phyloP scores from a whole-genome alignment of 1,140 invertebrate species.

The Brachionus plicatilis region DNA sequence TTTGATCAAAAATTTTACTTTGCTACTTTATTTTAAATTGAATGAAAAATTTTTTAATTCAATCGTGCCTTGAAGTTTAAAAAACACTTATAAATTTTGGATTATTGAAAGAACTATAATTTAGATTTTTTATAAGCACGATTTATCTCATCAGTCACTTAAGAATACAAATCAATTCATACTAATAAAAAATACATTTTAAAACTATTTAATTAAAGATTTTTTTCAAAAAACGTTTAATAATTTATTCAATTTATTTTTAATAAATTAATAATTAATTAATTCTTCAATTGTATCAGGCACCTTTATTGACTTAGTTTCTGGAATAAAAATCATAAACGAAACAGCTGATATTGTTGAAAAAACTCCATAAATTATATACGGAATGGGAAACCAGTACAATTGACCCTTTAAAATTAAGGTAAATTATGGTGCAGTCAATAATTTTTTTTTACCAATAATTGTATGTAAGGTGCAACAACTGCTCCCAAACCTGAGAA shows the following conservation, averaged over 20 bases:
- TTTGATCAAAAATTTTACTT: too few species aligned
- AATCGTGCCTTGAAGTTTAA: too few species aligned
- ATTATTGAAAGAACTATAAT: too few species aligned
- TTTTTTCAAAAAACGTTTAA: too few species aligned
- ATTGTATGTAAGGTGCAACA: neutral
- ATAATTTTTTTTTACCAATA: neutral
- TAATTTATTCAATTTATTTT: neutral
- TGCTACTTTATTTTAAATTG: too few species aligned
- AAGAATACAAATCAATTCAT: too few species aligned
- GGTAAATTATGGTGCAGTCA: neutral
- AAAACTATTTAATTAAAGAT: too few species aligned
- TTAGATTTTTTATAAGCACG: too few species aligned
- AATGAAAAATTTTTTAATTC: too few species aligned
- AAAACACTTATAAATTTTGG: too few species aligned
- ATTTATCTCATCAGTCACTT: too few species aligned
- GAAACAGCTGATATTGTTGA: slow-evolving; percentile 41
- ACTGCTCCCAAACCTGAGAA: neutral
- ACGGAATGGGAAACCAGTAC: slow-evolving; percentile 35
- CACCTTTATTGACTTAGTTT: slow-evolving; percentile 44
- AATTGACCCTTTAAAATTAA: neutral
- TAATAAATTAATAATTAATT: slow-evolving; percentile 26
- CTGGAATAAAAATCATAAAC: slow-evolving; percentile 43
- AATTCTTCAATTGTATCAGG: slow-evolving; percentile 44
- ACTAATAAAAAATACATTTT: too few species aligned
- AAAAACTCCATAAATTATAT: slow-evolving; percentile 43